phyloP scores from a whole-genome alignment of 1,140 invertebrate species.

The Drosophila kikkawai region DNA sequence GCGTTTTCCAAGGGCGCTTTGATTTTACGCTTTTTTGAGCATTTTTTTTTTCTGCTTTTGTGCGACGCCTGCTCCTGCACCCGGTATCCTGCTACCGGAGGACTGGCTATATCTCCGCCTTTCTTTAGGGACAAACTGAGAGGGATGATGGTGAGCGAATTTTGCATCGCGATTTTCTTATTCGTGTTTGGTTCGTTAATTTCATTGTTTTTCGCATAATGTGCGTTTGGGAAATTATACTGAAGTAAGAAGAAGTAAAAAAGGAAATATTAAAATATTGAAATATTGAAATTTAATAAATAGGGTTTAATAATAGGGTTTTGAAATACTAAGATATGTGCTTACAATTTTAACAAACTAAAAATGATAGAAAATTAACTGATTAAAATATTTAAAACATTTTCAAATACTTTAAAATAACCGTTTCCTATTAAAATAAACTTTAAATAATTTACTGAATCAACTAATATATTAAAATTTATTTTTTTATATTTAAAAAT shows the following conservation, averaged over 20 bases:
- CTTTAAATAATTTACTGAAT: too few relatives aligned
- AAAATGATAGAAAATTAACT: too few relatives aligned
- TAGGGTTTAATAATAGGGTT: too few relatives aligned
- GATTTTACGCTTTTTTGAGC: conserved; percentile 81
- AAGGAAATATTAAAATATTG: neutral
- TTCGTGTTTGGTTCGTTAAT: conserved; percentile 80
- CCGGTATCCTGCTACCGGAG: conserved; percentile 10
- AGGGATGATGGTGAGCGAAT: neutral
- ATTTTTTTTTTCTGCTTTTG: conserved; percentile 54
- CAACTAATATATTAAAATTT: too few relatives aligned
- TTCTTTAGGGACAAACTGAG: conserved; percentile 9
- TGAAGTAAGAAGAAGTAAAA: neutral
- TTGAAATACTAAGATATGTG: too few relatives aligned
- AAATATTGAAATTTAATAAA: neutral
- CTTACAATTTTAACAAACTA: neutral
- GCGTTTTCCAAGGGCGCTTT: conserved; percentile 74
- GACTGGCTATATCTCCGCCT: conserved; percentile 35
- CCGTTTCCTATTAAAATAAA: too few relatives aligned
- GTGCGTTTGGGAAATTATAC: conserved; percentile 41
- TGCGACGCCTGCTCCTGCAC: conserved; percentile 20
- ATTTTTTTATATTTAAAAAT: too few relatives aligned
- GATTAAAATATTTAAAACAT: too few relatives aligned
- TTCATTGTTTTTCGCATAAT: conserved; percentile 79
- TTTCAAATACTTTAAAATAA: too few relatives aligned
- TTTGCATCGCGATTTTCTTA: conserved; percentile 63